A percentile compares a stretch with the other conserved stretches of the same genome.
Conservation (phyloP, 2,113 vertebrate genomes). For the Vimba vimba region DNA sequence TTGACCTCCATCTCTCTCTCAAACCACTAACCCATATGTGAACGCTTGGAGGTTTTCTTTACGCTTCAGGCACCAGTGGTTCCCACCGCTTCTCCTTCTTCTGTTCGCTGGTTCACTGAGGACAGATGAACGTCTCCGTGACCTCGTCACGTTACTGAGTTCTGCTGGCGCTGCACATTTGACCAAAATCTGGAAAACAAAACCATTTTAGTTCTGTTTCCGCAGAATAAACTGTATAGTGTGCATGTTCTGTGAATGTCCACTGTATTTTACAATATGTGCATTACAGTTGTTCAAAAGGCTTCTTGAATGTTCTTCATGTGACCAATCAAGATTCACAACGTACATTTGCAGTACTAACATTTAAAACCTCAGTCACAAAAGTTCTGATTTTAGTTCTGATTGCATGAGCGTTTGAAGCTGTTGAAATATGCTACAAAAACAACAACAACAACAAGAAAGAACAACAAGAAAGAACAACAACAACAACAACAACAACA, state of each 20-base stretch:
- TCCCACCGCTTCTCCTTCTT: background rate
- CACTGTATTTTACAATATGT: background rate
- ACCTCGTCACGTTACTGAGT: background rate
- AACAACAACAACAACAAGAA: no score
- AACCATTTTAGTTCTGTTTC: background rate
- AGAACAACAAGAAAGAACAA: no score
- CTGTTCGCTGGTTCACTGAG: conserved; percentile 39
- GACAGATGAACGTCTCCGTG: conserved; percentile 34
- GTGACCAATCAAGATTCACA: no score
- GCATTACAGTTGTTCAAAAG: background rate
- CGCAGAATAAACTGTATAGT: background rate
- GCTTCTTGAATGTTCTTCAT: no score
- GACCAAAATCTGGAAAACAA: background rate
- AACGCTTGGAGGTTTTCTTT: conserved; percentile 28
- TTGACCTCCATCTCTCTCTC: conserved; percentile 42
- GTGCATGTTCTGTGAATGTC: background rate
- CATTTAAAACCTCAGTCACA: no score
- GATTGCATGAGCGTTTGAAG: background rate
- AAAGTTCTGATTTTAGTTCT: background rate
- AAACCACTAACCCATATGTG: conserved; percentile 51
- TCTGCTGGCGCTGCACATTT: background rate
- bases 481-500: no score
- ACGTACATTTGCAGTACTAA: no score
- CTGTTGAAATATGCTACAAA: background rate
- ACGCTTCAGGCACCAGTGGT: background rate